Evolutionary conservation across 1,140 invertebrate species (phyloP), one percentile per base, ranked within the genome.

Genomic region (Dolichoris vasculosae): DNA sequence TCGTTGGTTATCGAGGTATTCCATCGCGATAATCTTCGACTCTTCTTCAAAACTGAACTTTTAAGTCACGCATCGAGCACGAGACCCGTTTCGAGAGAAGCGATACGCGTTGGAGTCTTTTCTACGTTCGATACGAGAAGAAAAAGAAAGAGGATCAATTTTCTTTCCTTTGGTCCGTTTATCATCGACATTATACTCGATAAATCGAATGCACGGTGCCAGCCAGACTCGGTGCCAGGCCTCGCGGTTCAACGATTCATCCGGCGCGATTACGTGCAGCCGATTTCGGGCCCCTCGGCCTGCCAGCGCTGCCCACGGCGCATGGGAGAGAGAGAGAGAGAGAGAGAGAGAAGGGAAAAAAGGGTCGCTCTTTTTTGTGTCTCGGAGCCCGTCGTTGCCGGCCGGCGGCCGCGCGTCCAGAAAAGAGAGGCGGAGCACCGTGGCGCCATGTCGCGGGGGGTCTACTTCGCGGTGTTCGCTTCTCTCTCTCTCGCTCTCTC

Each of bases 391-490:
- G 88, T 88, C 87, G 89, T 87, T 87, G 85, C 85, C 81, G 73
- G 86, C 82, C 83, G 86, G 55, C 55, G 55, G 55, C 55, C 55
- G 55, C 59, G 55, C 55, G 88, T 55, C 71, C 80, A 71, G 82
- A 64, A 71, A 38, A 86, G 88, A 86, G 90, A 89, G 92, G 93
- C 93, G 93, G 93, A 91, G 92, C 92, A 92, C 89, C 88, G 89
- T 93, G 93, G 92, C 93, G 93, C 93, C 93, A 92, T 92, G 90
- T 93, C 93, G 92, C 92, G 92, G 93, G 92, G 93, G 93, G 93
- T 93, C 93, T 89, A 86, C 64, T 76, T 46, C 85, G 51, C 48
- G 59, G 35, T 55, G 82, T 82, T 43, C 63, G 20, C 40, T 17
- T 17, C 43, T 30, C 38, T 76, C 46, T 79, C 48, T 48, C 76